Evolutionary conservation across 2,888 invertebrate species (phyloP).

Genomic region (Acanthosoma haemorrhoidale): DNA sequence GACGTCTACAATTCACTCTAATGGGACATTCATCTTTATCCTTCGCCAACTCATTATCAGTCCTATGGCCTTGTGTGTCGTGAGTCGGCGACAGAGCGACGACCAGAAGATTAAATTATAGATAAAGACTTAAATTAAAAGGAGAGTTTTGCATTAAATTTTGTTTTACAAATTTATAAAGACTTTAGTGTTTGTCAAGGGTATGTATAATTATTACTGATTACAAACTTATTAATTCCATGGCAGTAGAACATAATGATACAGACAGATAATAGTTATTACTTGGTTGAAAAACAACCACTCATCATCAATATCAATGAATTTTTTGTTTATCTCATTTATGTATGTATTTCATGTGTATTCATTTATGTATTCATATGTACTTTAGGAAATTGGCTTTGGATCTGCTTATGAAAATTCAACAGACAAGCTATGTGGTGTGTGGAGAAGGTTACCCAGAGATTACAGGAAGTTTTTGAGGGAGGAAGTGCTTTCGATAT

Average conservation of each 20-base stretch:
- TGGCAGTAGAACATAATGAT: too few relatives aligned
- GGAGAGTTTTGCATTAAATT: too few relatives aligned
- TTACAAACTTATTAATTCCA: too few relatives aligned
- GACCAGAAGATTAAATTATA: constrained; percentile 7
- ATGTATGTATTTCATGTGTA: neutral
- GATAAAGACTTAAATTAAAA: too few relatives aligned
- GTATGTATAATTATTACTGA: too few relatives aligned
- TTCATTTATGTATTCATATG: neutral
- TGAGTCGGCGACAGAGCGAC: neutral
- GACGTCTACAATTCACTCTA: constrained; percentile 16
- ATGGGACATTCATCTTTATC: constrained; percentile 27
- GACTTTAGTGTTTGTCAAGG: too few relatives aligned
- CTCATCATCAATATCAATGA: neutral
- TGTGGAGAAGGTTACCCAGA: constrained; percentile 79
- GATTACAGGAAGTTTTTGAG: constrained; percentile 73
- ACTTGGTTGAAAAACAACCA: neutral
- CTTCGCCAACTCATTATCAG: constrained; percentile 7
- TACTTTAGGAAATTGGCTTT: constrained; percentile 47
- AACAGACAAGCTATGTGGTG: constrained; percentile 82
- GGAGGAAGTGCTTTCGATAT: constrained; percentile 73
- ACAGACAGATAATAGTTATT: too few relatives aligned
- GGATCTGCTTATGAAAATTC: constrained; percentile 72
- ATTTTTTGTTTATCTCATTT: neutral
- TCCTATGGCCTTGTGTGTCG: neutral
- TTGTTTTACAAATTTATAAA: too few relatives aligned